Percentiles rank a stretch among this genome's conserved stretches.
Conservation (phyloP, 2,888 invertebrate genomes). For the Lasius platythorax region DNA sequence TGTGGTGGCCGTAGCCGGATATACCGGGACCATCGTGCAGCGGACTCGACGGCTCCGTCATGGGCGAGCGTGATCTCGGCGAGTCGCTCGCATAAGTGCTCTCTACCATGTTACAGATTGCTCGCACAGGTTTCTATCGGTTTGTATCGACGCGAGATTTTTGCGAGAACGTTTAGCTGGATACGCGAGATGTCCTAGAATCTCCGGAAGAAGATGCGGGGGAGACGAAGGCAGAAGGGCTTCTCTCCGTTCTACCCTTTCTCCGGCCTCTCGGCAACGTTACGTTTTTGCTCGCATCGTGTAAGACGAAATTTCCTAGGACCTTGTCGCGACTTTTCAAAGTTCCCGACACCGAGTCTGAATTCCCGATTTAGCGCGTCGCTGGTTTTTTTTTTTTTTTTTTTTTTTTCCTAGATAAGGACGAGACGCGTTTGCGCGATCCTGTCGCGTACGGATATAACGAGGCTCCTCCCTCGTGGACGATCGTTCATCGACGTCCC, state of each 20-base stretch:
- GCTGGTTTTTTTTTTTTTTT: neutral
- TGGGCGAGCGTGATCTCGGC: conserved; percentile 83
- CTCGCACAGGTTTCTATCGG: neutral
- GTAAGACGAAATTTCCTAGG: neutral
- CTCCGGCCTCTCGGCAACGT: conserved; percentile 9
- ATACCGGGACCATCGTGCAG: conserved; percentile 79
- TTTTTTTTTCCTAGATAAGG: neutral
- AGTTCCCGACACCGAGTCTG: neutral
- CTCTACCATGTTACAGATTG: conserved; percentile 81
- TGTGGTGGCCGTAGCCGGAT: conserved; percentile 74
- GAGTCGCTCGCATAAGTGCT: conserved; percentile 83
- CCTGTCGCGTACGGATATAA: neutral
- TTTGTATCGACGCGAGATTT: neutral
- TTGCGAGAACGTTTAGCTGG: neutral
- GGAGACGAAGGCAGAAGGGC: neutral
- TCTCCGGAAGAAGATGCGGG: neutral
- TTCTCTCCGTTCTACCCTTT: neutral
- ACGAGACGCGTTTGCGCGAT: neutral
- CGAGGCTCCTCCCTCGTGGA: conserved; percentile 17
- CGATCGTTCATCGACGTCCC: conserved; percentile 19
- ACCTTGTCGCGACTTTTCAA: neutral
- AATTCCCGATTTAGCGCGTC: neutral
- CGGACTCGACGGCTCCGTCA: conserved; percentile 84
- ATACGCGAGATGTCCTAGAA: neutral
- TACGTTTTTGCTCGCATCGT: conserved; percentile 25